These are phyloP conservation scores for rat (Rattus norvegicus) DNA, from an alignment of 2,113 vertebrate genomes.

Conservation along the genomic window GRCr8 NC_086028.1:18678501-18679000, in stretches of 20 bases:
- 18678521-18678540: neutral
- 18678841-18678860: neutral
- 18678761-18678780: neutral
- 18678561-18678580: neutral
- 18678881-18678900: neutral
- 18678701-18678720: neutral
- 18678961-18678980: neutral
- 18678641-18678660: neutral
- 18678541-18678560: neutral
- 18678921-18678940: neutral
- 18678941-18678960: neutral
- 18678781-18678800: neutral
- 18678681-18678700: neutral
- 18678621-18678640: neutral
- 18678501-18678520: neutral
- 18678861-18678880: neutral
- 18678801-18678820: neutral
- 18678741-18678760: neutral
- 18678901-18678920: neutral
- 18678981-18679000: neutral
- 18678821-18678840: neutral
- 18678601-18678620: neutral
- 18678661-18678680: neutral
- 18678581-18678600: neutral
- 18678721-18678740: neutral